These are phyloP conservation scores for Salmo trutta DNA, from an alignment of 2,797 vertebrate genomes.

Conservation along the genomic window DNA sequence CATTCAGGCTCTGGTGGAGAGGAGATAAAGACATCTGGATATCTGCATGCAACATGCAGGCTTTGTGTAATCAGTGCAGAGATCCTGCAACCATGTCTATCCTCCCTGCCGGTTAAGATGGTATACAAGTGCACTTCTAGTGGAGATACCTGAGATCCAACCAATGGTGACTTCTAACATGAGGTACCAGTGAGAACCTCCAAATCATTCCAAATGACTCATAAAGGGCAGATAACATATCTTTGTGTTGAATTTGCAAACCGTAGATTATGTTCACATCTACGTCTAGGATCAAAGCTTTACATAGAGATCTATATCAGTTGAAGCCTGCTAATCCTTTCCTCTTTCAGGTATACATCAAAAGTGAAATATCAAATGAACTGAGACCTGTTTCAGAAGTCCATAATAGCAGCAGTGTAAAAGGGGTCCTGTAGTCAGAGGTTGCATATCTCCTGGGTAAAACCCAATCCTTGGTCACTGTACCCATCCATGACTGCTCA, in stretches of 20 bases:
- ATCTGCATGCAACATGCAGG: slow-evolving; percentile 1
- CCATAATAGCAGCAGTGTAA: neutral
- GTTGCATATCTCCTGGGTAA: neutral
- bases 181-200: neutral
- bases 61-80: neutral
- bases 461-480: neutral
- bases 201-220: neutral
- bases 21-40: neutral
- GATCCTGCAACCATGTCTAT: neutral
- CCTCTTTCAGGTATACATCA: neutral
- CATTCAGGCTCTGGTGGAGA: slow-evolving; percentile 1
- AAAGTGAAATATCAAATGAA: neutral
- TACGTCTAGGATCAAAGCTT: neutral
- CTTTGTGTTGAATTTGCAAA: neutral
- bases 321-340: neutral
- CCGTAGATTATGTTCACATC: neutral
- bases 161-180: neutral
- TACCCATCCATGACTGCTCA: neutral
- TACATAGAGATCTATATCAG: neutral
- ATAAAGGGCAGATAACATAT: neutral
- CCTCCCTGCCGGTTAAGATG: neutral
- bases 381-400: neutral
- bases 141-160: neutral
- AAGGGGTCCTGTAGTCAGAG: neutral
- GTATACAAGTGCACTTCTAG: neutral